These are phyloP conservation scores for Drosophila repleta DNA, from an alignment of 1,140 invertebrate species.

Conservation along the genomic window DNA sequence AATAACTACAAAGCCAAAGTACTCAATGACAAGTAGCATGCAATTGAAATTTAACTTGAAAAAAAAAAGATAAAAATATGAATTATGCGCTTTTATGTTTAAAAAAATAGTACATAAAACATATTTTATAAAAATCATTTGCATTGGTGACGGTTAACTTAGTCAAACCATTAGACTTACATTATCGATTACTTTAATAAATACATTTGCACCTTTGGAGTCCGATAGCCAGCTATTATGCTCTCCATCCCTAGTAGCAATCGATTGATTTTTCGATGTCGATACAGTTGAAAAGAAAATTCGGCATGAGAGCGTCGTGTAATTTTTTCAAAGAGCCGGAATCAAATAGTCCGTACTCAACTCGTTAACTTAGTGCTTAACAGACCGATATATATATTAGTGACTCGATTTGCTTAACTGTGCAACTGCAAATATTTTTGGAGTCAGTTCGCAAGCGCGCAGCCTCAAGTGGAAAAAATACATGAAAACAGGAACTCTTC, in stretches of 20 bases:
- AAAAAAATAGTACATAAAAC: too few relatives aligned
- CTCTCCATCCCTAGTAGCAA: slow-evolving; percentile 4
- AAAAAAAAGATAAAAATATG: too few relatives aligned
- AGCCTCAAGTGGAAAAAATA: slow-evolving; percentile 18
- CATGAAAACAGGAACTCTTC: slow-evolving; percentile 3
- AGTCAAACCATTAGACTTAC: not conserved
- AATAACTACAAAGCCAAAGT: too few relatives aligned
- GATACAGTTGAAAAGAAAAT: slow-evolving; percentile 30
- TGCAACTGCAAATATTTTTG: not conserved
- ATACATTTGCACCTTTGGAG: not conserved
- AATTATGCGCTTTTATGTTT: too few relatives aligned
- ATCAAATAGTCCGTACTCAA: slow-evolving; percentile 1
- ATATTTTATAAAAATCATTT: too few relatives aligned
- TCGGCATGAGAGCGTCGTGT: slow-evolving; percentile 35
- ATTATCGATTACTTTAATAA: not conserved
- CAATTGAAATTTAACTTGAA: too few relatives aligned
- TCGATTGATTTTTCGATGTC: slow-evolving; percentile 10
- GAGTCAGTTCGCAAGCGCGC: slow-evolving; percentile 14
- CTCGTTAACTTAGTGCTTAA: slow-evolving; percentile 13
- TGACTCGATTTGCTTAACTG: not conserved
- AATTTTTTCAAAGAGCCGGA: slow-evolving; percentile 16
- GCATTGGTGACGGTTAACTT: not conserved
- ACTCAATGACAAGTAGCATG: too few relatives aligned
- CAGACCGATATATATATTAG: not conserved
- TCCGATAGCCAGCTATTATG: not conserved